Evolutionary conservation across 2,113 vertebrate genomes (phyloP), one percentile per base, ranked within the genome.

Genomic region (Archilochus colubris): DNA sequence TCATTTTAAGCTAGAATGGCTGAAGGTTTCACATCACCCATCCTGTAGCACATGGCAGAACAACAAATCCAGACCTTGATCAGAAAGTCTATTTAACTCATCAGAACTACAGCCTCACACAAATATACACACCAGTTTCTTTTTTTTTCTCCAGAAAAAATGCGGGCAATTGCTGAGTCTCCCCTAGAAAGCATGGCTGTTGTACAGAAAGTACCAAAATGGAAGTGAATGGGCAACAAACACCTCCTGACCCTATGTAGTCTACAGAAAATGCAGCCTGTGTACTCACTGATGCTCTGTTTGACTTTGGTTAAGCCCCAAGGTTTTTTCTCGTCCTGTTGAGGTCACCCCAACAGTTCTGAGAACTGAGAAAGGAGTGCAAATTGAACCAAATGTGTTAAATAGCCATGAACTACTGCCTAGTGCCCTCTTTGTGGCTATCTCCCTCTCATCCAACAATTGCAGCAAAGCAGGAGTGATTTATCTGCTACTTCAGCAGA

Each of bases 401-500:
- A 54, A 36, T 1, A 73, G 51, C 73, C 72, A 44, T 0, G 3
- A 64, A 54, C 62, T 59, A 8, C 28, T 21, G 57, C 48, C 30
- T 1, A 4, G 14, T 48, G 33, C 4, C 7, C 80, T 31, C 27
- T 68, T 31, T 0, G 0, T 48, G 43, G 51, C 43, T 36, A 12
- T 20, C 46, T 89, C 55, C 27, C 50, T 51, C 64, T 78, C 59
- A 70, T 21, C 48, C 51, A 30, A n/a, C 43, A 51, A 6, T 30
- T 78, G 72, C 70, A 59, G 48, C 64, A 68, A 67, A 82, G 77
- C 5, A 57, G 55, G 43, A 14, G 1, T 14, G 43, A 83, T 73
- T 94, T 82, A 86, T 82, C 67, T 55, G 85, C 72, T 55, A 7
- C 75, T 86, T 67, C 75, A 89, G 78, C 67, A 86, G 57, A 85